A percentile compares a stretch with the other conserved stretches of the same genome.
These are phyloP conservation scores for Pleuronectes platessa DNA, from an alignment of 2,113 vertebrate genomes.

Conservation along the genomic window DNA sequence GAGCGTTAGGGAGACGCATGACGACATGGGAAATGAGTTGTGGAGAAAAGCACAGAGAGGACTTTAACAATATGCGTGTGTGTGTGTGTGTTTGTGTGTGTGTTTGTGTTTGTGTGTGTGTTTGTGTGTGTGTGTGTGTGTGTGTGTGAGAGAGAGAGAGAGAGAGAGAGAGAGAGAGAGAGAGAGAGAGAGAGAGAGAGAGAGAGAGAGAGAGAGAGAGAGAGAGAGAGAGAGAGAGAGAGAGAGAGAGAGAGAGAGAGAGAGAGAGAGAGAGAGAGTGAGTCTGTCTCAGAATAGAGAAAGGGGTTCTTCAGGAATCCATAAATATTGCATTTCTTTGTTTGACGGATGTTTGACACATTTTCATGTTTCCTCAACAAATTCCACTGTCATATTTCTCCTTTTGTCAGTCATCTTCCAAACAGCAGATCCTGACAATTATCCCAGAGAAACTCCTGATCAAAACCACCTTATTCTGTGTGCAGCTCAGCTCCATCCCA, in stretches of 20 bases:
- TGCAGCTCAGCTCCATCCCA: slow-evolving; percentile 65
- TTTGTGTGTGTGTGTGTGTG: slow-evolving; percentile 32
- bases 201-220: too few species aligned
- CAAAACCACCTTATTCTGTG: slow-evolving; percentile 74
- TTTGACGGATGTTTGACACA: slow-evolving; percentile 80
- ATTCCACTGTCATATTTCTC: slow-evolving; percentile 75
- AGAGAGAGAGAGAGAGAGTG: too few species aligned
- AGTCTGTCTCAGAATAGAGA: not conserved
- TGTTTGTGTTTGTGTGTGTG: slow-evolving; percentile 4
- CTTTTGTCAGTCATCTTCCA: slow-evolving; percentile 80
- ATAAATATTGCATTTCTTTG: slow-evolving; percentile 81
- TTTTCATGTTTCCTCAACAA: slow-evolving; percentile 82
- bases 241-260: too few species aligned
- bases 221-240: too few species aligned
- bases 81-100: slow-evolving; percentile 32
- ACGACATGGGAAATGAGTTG: slow-evolving; percentile 71
- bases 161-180: too few species aligned
- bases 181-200: too few species aligned
- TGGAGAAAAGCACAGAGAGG: slow-evolving; percentile 8
- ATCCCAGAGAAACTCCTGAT: slow-evolving; percentile 78
- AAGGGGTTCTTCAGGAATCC: slow-evolving; percentile 68
- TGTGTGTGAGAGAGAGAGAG: not conserved
- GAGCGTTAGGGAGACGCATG: slow-evolving; percentile 60
- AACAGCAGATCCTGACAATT: slow-evolving; percentile 82
- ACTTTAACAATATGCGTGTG: slow-evolving; percentile 14